Base-by-base conservation (phyloP, 2,888 invertebrate genomes). In the Hanleya hanleyi region DNA sequence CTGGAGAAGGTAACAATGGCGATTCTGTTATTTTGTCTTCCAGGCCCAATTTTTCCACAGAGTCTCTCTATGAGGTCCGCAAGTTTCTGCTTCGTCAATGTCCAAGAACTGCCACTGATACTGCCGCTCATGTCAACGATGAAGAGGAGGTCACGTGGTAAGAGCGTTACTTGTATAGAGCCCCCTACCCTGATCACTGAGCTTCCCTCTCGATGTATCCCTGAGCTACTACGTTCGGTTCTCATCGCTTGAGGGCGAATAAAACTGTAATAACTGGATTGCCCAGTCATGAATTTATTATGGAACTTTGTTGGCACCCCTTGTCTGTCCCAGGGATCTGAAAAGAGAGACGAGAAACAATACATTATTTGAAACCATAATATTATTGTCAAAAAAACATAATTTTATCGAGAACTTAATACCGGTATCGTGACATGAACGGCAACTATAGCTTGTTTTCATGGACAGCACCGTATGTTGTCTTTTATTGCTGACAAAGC, bases 121-220 rank as follows among this genome's bases (percentile, higher is more conserved):
- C 57, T 57, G 15, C 57, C 57, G 32, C 57, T 57, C 57, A 57
- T 57, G 57, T 57, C 57, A 57, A 57, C 26, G 15, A 57, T 57
- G 32, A 57, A 57, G 29, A 57, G 57, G 4, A 57, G 32, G 9
- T 57, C 57, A 57, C 57, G 57, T 57, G 57, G 57, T 26, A 57
- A 7, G 7, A 18, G 3, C 47, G 41, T 18, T 12, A 41, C 18
- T 12, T 41, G 18, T 41, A 41, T 41, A 41, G 7, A 41, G 7
- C n/a, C n/a, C n/a, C n/a, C n/a, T n/a, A n/a, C n/a, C n/a, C n/a
- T n/a, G n/a, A n/a, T n/a, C n/a, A n/a, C n/a, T n/a, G n/a, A n/a
- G n/a, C n/a, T n/a, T n/a, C n/a, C n/a, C n/a, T n/a, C n/a, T n/a
- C n/a, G n/a, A n/a, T n/a, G n/a, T n/a, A n/a, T n/a, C n/a, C n/a